phyloP scores from a whole-genome alignment of 2,797 vertebrate genomes.

The Galago senegalensis region DNA sequence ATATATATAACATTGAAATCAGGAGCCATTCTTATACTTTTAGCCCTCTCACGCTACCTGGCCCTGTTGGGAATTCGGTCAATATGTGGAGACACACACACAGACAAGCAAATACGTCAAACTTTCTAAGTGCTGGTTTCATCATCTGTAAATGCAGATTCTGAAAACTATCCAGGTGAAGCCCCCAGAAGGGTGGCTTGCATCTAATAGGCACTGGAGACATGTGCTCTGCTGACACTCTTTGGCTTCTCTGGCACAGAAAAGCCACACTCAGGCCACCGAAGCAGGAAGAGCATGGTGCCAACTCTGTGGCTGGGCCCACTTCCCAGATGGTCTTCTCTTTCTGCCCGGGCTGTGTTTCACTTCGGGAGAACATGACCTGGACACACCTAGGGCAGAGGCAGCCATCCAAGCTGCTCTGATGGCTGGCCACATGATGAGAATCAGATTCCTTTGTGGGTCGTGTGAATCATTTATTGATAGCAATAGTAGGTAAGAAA shows the following conservation, averaged over 20 bases:
- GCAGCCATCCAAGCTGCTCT: constrained; percentile 45
- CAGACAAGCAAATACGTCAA: background rate
- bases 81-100: background rate
- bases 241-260: background rate
- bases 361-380: constrained; percentile 41
- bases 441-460: constrained; percentile 33
- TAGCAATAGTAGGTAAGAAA: constrained; percentile 56
- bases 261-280: background rate
- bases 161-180: background rate
- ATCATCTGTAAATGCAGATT: background rate
- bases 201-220: background rate
- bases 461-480: constrained; percentile 57
- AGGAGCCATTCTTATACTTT: background rate
- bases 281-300: background rate
- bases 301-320: constrained; percentile 17
- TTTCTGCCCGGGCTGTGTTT: constrained; percentile 36
- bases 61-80: background rate
- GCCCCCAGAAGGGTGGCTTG: background rate
- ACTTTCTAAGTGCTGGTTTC: background rate
- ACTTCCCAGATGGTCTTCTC: constrained; percentile 15
- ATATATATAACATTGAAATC: background rate
- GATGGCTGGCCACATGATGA: constrained; percentile 22
- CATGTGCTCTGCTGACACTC: background rate
- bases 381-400: background rate
- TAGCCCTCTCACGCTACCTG: background rate